A percentile compares a stretch with the other conserved stretches of the same genome.
phyloP scores from a whole-genome alignment of 2,888 invertebrate genomes.

The Cheilosia soror region DNA sequence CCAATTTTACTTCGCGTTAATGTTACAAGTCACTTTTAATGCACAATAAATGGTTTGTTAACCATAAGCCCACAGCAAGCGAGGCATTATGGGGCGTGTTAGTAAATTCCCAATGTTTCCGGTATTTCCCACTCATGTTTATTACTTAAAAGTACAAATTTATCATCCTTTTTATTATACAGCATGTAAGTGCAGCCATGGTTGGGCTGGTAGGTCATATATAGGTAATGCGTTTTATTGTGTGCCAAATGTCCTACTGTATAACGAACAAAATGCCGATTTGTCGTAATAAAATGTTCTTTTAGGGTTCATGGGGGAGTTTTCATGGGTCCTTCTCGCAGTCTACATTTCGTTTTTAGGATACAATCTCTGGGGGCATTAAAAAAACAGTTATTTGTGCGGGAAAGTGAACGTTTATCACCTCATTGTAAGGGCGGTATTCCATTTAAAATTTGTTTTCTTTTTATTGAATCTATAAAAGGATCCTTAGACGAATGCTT shows the following conservation, averaged over 20 bases:
- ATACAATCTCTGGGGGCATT: background rate
- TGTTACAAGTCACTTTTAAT: background rate
- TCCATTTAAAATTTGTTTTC: background rate
- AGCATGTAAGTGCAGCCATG: background rate
- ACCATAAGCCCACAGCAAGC: background rate
- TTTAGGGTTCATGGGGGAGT: background rate
- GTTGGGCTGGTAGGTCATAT: background rate
- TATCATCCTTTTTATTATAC: slow-evolving; percentile 8
- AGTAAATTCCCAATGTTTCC: background rate
- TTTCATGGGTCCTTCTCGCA: too few species aligned
- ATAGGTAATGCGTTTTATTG: slow-evolving; percentile 11
- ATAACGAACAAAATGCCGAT: slow-evolving; percentile 8
- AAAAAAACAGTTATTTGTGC: background rate
- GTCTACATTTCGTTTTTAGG: background rate
- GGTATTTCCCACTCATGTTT: slow-evolving; percentile 3
- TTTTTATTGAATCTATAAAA: slow-evolving; percentile 33
- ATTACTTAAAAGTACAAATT: slow-evolving; percentile 21
- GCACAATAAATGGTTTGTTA: background rate
- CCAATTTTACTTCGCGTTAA: background rate
- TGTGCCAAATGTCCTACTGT: slow-evolving; percentile 5
- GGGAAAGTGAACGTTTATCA: background rate
- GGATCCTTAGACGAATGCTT: background rate
- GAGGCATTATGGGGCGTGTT: background rate
- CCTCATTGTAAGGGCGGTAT: background rate
- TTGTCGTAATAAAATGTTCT: slow-evolving; percentile 23